Evolutionary conservation across 2,888 invertebrate genomes (phyloP).

Genomic region (Diplazon laetatorius): DNA sequence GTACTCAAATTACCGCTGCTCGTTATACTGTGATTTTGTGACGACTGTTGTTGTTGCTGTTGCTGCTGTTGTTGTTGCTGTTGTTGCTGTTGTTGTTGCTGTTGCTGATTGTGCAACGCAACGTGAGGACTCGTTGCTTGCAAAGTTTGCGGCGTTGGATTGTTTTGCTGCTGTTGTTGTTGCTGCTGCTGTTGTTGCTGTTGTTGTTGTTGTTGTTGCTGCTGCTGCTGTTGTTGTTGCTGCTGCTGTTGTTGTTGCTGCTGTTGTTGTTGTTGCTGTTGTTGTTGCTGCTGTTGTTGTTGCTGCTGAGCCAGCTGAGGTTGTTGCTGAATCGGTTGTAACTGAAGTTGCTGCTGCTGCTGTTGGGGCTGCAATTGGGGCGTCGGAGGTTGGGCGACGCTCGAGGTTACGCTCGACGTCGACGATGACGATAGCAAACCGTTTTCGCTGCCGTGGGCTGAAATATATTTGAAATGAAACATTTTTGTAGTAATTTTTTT

Average conservation of each 20-base stretch:
- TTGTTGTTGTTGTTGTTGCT: slow-evolving; percentile 76
- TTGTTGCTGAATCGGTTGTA: slow-evolving; percentile 73
- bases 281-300: slow-evolving; percentile 78
- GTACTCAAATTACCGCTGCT: slow-evolving; percentile 55
- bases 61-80: no score
- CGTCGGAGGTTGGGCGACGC: slow-evolving; percentile 79
- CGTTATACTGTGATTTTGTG: slow-evolving; percentile 67
- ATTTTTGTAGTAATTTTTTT: neutral
- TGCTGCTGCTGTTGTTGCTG: slow-evolving; percentile 65
- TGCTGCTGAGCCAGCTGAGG: slow-evolving; percentile 77
- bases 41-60: no score
- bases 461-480: no score
- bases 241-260: slow-evolving; percentile 81
- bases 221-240: slow-evolving; percentile 72
- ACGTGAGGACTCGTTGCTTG: slow-evolving; percentile 71
- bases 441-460: slow-evolving; percentile 82
- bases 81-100: no score
- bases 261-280: slow-evolving; percentile 75
- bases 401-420: slow-evolving; percentile 76
- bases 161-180: slow-evolving; percentile 65
- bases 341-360: slow-evolving; percentile 78
- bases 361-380: slow-evolving; percentile 70
- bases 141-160: slow-evolving; percentile 70
- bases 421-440: slow-evolving; percentile 79
- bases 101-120: slow-evolving; percentile 71